A percentile compares a stretch with the other conserved stretches of the same genome.
phyloP scores from a whole-genome alignment of 2,888 invertebrate genomes.

The Nezara viridula region DNA sequence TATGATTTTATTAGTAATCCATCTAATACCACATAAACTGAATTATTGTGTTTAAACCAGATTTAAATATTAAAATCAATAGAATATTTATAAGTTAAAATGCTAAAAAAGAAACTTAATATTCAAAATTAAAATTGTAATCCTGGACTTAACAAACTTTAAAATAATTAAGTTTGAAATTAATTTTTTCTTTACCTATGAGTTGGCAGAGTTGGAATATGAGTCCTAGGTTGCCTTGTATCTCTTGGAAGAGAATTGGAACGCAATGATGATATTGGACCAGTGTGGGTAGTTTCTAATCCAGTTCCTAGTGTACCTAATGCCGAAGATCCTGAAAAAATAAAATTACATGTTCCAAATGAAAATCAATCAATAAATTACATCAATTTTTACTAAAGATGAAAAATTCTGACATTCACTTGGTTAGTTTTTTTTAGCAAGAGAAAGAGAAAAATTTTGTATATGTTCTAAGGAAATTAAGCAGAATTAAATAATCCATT shows the following conservation, averaged over 20 bases:
- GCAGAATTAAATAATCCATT: no score
- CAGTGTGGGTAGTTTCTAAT: slow-evolving; percentile 58
- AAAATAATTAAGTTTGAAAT: no score
- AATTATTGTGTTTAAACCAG: no score
- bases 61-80: not conserved
- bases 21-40: no score
- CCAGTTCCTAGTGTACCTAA: slow-evolving; percentile 58
- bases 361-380: not conserved
- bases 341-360: not conserved
- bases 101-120: not conserved
- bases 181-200: slow-evolving; percentile 60
- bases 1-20: no score
- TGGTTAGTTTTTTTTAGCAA: not conserved
- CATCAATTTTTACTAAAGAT: not conserved
- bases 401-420: not conserved
- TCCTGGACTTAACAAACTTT: not conserved
- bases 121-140: not conserved
- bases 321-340: slow-evolving; percentile 40
- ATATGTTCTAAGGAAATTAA: not conserved
- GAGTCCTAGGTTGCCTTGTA: slow-evolving; percentile 66
- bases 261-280: slow-evolving; percentile 66
- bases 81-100: not conserved
- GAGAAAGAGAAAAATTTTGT: not conserved
- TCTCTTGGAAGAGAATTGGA: slow-evolving; percentile 71
- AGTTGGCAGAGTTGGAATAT: slow-evolving; percentile 69